Percentiles rank a stretch among this genome's conserved stretches.
phyloP scores from a whole-genome alignment of 2,113 vertebrate genomes.

The Sturnus vulgaris region DNA sequence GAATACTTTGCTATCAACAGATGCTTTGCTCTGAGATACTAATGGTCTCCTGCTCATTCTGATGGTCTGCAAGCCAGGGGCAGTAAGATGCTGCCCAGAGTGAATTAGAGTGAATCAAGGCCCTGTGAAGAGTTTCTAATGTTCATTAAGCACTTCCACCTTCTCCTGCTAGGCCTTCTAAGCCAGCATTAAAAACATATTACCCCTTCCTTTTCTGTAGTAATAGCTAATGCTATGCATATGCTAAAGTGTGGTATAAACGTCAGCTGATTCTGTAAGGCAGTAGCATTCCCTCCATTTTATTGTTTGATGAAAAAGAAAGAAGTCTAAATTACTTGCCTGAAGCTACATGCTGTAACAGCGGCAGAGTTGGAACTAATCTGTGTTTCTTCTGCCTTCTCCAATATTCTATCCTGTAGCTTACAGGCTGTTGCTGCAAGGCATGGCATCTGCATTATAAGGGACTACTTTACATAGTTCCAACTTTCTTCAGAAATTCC shows the following conservation, averaged over 20 bases:
- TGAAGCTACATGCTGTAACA: not conserved
- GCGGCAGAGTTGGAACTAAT: not conserved
- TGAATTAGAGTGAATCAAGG: conserved; percentile 1
- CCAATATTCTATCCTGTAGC: not conserved
- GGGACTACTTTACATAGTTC: not conserved
- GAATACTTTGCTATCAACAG: not conserved
- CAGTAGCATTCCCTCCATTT: conserved; percentile 17
- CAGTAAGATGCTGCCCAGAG: conserved; percentile 15
- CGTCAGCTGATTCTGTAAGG: not conserved
- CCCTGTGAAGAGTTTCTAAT: conserved; percentile 2
- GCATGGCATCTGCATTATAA: not conserved
- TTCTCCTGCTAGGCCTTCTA: conserved; percentile 22
- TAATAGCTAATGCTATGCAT: not conserved
- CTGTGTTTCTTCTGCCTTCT: conserved; percentile 1
- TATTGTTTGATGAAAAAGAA: conserved; percentile 53
- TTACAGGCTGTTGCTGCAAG: not conserved
- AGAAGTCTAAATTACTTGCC: conserved; percentile 33
- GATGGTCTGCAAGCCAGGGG: not conserved
- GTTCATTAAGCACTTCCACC: conserved; percentile 16
- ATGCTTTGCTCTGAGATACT: not conserved
- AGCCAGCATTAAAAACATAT: conserved; percentile 41
- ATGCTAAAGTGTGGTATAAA: not conserved
- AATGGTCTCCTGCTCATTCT: not conserved
- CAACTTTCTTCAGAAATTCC: not conserved
- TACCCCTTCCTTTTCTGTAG: not conserved